Percentiles rank a stretch among this genome's conserved stretches.
These are phyloP conservation scores for Colletes latitarsis DNA, from an alignment of 1,140 invertebrate species.

Conservation along the genomic window DNA sequence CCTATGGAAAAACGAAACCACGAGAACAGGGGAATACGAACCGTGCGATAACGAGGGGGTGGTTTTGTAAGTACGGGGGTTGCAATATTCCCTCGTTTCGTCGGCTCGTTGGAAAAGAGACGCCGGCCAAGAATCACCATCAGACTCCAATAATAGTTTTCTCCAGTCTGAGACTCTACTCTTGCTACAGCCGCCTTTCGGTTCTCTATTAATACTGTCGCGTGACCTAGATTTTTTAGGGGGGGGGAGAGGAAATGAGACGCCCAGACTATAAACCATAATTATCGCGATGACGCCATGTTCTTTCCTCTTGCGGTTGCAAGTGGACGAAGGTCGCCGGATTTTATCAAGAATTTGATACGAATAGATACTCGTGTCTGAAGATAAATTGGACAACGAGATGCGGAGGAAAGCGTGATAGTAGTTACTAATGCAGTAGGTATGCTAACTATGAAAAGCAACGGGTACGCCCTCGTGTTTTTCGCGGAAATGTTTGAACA, in stretches of 20 bases:
- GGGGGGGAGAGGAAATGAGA: constrained; percentile 2
- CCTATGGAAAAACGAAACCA: not conserved
- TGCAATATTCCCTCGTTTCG: not conserved
- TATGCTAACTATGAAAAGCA: too few species aligned
- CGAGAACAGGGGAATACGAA: not conserved
- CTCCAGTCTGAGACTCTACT: constrained; percentile 41
- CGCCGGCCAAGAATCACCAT: constrained; percentile 22
- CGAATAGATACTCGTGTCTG: too few species aligned
- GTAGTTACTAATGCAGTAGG: too few species aligned
- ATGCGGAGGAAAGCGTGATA: too few species aligned
- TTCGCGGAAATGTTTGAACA: not conserved
- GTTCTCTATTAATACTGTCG: constrained; percentile 56
- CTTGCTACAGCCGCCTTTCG: constrained; percentile 46
- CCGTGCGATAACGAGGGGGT: too few species aligned
- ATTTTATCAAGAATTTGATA: too few species aligned
- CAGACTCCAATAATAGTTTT: constrained; percentile 56
- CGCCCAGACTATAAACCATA: constrained; percentile 48
- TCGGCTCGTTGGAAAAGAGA: not conserved
- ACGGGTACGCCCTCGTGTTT: too few species aligned
- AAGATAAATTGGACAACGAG: too few species aligned
- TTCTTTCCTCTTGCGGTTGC: too few species aligned
- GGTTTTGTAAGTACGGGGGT: not conserved
- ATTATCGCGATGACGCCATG: constrained; percentile 50
- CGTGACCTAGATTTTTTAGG: constrained; percentile 53
- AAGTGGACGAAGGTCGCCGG: not conserved